A percentile compares a stretch with the other conserved stretches of the same genome.
phyloP scores from a whole-genome alignment of 2,797 vertebrate species.

The Enteromius unitaeniatus region DNA sequence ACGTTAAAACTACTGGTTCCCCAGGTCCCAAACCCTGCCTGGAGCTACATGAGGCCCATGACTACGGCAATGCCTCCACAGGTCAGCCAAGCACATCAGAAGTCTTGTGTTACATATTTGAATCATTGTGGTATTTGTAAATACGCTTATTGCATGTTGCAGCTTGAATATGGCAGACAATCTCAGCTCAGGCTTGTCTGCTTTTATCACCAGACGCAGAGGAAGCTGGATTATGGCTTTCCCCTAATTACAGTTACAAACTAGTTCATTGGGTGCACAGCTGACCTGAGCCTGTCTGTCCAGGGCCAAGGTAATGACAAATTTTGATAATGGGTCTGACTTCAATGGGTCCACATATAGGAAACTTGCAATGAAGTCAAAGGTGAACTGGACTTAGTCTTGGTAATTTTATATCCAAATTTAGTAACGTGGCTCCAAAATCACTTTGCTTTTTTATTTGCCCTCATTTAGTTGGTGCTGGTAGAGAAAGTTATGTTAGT shows the following conservation, averaged over 20 bases:
- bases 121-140: constrained; percentile 65
- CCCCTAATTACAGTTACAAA: constrained; percentile 40
- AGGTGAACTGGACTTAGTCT: constrained; percentile 47
- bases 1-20: constrained; percentile 49
- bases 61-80: constrained; percentile 52
- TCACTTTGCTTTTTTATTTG: background rate
- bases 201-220: constrained; percentile 27
- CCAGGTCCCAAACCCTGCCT: constrained; percentile 51
- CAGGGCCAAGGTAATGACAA: background rate
- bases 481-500: background rate
- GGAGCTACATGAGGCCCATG: constrained; percentile 40
- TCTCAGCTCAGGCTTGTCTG: constrained; percentile 33
- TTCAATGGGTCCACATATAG: constrained; percentile 58
- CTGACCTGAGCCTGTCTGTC: constrained; percentile 19
- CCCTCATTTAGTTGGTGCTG: background rate
- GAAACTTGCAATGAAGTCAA: constrained; percentile 61
- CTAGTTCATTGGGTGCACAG: constrained; percentile 23
- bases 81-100: constrained; percentile 52
- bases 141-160: constrained; percentile 59
- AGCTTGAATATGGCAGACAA: constrained; percentile 54
- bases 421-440: background rate
- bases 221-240: constrained; percentile 15
- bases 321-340: constrained; percentile 47
- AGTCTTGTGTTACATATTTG: constrained; percentile 63
- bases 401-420: background rate